Percentiles rank a stretch among this genome's conserved stretches.
phyloP scores from a whole-genome alignment of 2,888 invertebrate genomes.

The Conops quadrifasciatus region DNA sequence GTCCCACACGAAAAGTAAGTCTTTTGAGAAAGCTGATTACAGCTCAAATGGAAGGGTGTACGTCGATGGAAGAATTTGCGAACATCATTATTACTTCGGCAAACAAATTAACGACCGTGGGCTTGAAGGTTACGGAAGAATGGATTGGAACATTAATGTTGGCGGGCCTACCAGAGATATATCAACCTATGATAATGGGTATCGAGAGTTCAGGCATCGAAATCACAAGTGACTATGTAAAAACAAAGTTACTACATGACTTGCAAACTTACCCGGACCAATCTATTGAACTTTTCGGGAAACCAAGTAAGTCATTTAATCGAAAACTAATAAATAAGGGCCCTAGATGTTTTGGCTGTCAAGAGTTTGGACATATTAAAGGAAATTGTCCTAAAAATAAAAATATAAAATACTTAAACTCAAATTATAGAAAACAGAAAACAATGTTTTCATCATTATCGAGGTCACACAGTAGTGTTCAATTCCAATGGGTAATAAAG shows the following conservation, averaged over 20 bases:
- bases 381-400: too few relatives aligned
- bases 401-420: too few relatives aligned
- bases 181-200: constrained; percentile 51
- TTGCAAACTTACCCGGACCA: constrained; percentile 19
- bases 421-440: too few relatives aligned
- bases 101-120: constrained; percentile 48
- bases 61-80: constrained; percentile 49
- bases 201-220: constrained; percentile 44
- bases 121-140: constrained; percentile 42
- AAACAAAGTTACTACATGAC: constrained; percentile 50
- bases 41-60: constrained; percentile 41
- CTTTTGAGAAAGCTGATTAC: constrained; percentile 46
- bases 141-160: constrained; percentile 53
- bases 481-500: constrained; percentile 3
- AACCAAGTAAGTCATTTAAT: constrained; percentile 15
- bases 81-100: constrained; percentile 49
- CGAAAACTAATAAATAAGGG: neutral
- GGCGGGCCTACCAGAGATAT: constrained; percentile 51
- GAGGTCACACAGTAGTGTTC: constrained; percentile 12
- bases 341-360: constrained; percentile 21
- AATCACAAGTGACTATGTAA: constrained; percentile 49
- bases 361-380: constrained; percentile 15
- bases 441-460: constrained; percentile 2
- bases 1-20: constrained; percentile 48
- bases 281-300: neutral